Conservation (phyloP, 1,140 invertebrate species). For the Drosophila repletoides region DNA sequence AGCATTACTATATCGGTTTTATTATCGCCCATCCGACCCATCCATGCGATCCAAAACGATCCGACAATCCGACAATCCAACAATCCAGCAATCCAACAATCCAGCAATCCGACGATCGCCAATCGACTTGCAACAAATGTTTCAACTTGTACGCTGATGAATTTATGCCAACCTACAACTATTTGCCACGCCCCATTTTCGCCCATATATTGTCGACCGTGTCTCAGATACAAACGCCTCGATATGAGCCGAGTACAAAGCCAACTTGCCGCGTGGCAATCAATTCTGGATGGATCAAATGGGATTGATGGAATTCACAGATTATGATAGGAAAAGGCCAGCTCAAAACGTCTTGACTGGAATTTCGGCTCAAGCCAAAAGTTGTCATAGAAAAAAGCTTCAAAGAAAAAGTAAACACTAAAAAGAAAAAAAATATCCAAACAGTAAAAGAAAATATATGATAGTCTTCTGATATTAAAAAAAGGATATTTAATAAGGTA, state of each 20-base stretch:
- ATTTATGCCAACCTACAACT: slow-evolving; percentile 74
- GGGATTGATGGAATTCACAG: no score
- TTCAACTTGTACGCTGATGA: slow-evolving; percentile 58
- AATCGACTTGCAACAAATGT: slow-evolving; percentile 69
- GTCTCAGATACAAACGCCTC: slow-evolving; percentile 33
- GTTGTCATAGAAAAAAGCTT: no score
- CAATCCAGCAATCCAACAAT: slow-evolving; percentile 11
- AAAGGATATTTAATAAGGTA: no score
- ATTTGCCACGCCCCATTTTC: slow-evolving; percentile 61
- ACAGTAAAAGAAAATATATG: no score
- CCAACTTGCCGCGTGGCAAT: slow-evolving; percentile 25
- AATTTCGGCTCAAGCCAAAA: no score
- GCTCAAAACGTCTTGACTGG: no score
- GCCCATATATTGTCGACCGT: slow-evolving; percentile 21
- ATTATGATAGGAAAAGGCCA: no score
- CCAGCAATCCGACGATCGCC: slow-evolving; percentile 12
- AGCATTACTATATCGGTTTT: slow-evolving; percentile 75
- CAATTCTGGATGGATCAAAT: slow-evolving; percentile 20
- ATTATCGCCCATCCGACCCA: slow-evolving; percentile 65
- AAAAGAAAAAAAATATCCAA: no score
- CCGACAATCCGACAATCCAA: slow-evolving; percentile 2
- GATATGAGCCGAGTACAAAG: slow-evolving; percentile 40
- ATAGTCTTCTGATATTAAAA: no score
- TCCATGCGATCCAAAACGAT: no score
- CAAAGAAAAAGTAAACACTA: no score